Evolutionary conservation across 2,113 vertebrate genomes (phyloP), one percentile per base, ranked within the genome.

Genomic region (Anhinga rufa): DNA sequence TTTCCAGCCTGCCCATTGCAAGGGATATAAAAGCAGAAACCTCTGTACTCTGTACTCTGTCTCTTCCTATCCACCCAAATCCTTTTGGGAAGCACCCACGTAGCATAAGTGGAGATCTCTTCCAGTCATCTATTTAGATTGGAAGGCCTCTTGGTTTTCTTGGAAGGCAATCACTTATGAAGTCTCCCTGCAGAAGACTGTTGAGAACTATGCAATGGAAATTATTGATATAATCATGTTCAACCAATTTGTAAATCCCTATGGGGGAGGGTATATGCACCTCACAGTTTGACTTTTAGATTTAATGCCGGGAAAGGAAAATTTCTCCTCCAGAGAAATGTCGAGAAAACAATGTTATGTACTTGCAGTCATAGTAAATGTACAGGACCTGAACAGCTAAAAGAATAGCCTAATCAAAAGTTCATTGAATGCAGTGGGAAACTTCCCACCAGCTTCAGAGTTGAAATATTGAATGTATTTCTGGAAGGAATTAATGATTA

Each of bases 121-220:
- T 89, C 78, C 86, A 91, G 61, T 85, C 75, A 78, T 64, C 51
- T 93, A 7, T 95, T 96, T 95, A 86, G 61, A 57, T 82, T 97
- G 92, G 89, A 95, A 93, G 18, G 22, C 17, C 7, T 72, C 49
- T 82, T 90, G 61, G 54, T 90, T 96, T 95, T 95, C 82, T 95
- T 90, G 92, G 92, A 96, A 95, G 44, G 36, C 0, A 9, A 86
- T 66, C 40, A 65, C 32, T 83, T 83, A 40, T 21, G 20, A 95
- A 55, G 34, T 66, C 60, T 42, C 55, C 54, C 17, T 55, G 57
- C 58, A 84, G 66, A 84, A 95, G 0, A 4, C 17, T 91, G 42
- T 82, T 92, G 61, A 92, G 61, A 91, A 64, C 40, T 60, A 28
- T 64, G 48, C 68, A 60, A 78, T 62, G 52, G 77, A 95, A 95